Evolutionary conservation across 2,888 invertebrate genomes (phyloP).

Genomic region (Ethmia dodecea): DNA sequence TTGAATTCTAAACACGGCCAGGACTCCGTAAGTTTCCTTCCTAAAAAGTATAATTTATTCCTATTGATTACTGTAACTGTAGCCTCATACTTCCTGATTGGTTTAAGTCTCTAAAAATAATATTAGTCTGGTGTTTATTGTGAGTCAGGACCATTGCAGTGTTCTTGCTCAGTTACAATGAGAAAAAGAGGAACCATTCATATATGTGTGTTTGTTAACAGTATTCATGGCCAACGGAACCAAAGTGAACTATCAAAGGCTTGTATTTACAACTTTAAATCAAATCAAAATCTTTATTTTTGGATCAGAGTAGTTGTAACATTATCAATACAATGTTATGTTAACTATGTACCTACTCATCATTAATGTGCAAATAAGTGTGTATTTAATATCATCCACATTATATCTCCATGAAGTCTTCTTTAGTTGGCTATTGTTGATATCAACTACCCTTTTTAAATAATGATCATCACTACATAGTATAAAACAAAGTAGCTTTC

Average conservation of each 20-base stretch:
- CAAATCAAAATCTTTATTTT: too few relatives aligned
- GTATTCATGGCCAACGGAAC: conserved; percentile 51
- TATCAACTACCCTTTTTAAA: too few relatives aligned
- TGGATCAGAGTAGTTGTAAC: too few relatives aligned
- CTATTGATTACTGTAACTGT: conserved; percentile 44
- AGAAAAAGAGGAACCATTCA: conserved; percentile 48
- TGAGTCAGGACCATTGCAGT: conserved; percentile 8
- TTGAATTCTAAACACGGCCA: conserved; percentile 90
- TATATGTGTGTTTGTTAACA: conserved; percentile 62
- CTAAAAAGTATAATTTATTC: conserved; percentile 69
- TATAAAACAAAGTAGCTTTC: too few relatives aligned
- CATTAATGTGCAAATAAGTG: too few relatives aligned
- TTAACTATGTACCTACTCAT: too few relatives aligned
- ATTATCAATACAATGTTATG: too few relatives aligned
- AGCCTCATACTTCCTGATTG: conserved; percentile 48
- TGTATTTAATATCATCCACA: too few relatives aligned
- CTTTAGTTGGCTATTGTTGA: too few relatives aligned
- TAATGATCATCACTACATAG: too few relatives aligned
- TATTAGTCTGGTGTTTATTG: neutral
- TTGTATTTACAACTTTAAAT: too few relatives aligned
- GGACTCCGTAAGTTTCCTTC: conserved; percentile 86
- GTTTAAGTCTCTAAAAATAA: conserved; percentile 13
- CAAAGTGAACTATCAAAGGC: conserved; percentile 52
- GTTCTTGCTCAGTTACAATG: conserved; percentile 24
- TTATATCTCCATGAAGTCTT: too few relatives aligned